Base-by-base conservation (phyloP, 2,888 invertebrate genomes). In the Thymelicus sylvestris region DNA sequence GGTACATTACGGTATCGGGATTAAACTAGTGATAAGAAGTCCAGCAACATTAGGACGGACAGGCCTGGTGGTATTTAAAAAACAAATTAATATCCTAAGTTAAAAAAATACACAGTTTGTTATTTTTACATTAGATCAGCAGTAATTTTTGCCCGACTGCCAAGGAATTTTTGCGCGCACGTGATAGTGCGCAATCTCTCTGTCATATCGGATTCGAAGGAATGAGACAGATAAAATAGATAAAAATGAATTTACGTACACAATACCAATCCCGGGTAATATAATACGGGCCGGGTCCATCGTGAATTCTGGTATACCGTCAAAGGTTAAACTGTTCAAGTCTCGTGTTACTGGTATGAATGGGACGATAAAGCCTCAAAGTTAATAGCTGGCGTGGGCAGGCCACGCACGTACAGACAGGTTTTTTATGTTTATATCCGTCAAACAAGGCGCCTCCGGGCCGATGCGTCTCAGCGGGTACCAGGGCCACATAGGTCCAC, bases 351-450 rank as follows among this genome's bases (percentile, higher is more conserved):
- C 86, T 78, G 74, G 79, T 80, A 85, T 89, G 89, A 91, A 91
- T 89, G 88, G 82, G 84, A 81, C 87, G 81, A 92, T 93, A 93
- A 92, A 92, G 84, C 81, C 83, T 81, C 82, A 79, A 81, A 85
- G 83, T 88, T 90, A 89, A 90, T 88, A 85, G 86, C 82, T 73
- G 72, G 85, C 84, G 90, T 90, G 89, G 91, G 91, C 77, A 78
- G 86, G 76, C 79, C 79, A 80, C 77, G 79, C 78, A 82, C 80
- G 81, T 82, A 81, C 80, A 80, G 78, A 82, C 81, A 81, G 78
- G 79, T 83, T 81, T 83, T 86, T 71, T 84, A 81, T 85, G 82
- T 87, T 84, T 86, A 81, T 87, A 83, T 86, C 86, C 86, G 83
- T 90, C 91, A 90, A 82, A 77, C 67, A 77, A 87, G 91, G 91